Conservation (phyloP, 2,797 vertebrate species). For the Geotrypetes seraphini region DNA sequence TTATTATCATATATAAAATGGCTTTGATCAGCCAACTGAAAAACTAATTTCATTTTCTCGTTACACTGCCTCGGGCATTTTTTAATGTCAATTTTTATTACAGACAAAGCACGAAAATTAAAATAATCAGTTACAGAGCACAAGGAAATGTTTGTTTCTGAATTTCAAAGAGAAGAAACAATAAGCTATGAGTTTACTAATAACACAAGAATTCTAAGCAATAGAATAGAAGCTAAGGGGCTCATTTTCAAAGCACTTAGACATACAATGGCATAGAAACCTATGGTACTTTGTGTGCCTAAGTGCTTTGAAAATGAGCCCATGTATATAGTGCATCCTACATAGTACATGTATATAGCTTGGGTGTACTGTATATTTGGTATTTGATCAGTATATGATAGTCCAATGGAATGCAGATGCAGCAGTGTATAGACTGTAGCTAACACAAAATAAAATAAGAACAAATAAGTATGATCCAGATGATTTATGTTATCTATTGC, state of each 20-base stretch:
- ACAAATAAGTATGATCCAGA: too few species aligned
- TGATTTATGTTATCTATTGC: too few species aligned
- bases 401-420: too few species aligned
- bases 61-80: constrained; percentile 85
- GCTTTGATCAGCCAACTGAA: constrained; percentile 99
- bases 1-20: constrained; percentile 98
- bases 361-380: too few species aligned
- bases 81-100: constrained; percentile 97
- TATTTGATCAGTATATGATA: too few species aligned
- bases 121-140: constrained; percentile 70
- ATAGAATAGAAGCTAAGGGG: constrained; percentile 7
- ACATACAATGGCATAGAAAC: too few species aligned
- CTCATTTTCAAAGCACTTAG: too few species aligned
- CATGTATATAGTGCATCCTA: not conserved
- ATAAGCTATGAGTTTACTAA: constrained; percentile 43
- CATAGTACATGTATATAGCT: too few species aligned
- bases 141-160: constrained; percentile 74
- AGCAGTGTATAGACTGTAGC: too few species aligned
- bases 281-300: too few species aligned
- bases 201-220: constrained; percentile 51
- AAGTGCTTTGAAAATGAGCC: too few species aligned
- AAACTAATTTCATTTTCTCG: constrained; percentile 99
- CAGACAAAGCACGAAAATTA: constrained; percentile 89
- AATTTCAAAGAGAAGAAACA: constrained; percentile 52
- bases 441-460: too few species aligned